Percentiles rank a stretch among this genome's conserved stretches.
These are phyloP conservation scores for Sminthurinus aureus DNA, from an alignment of 2,888 invertebrate species.

Conservation along the genomic window DNA sequence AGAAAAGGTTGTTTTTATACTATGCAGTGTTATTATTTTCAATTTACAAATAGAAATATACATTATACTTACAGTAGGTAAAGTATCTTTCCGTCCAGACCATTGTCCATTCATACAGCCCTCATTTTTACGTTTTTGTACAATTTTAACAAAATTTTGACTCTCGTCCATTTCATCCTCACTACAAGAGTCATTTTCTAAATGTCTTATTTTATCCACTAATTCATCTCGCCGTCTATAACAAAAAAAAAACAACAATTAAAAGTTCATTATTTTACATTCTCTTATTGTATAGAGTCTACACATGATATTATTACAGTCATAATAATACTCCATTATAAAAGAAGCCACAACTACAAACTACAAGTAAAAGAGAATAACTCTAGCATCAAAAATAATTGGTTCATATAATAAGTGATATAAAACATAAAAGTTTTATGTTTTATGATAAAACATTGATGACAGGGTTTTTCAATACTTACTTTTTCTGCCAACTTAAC, in stretches of 20 bases:
- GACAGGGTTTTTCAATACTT: neutral
- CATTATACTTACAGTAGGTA: conserved; percentile 9
- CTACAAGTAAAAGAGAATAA: too few species aligned
- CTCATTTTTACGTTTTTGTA: conserved; percentile 3
- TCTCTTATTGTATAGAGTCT: neutral
- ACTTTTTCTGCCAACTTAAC: conserved; percentile 55
- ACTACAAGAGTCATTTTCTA: conserved; percentile 62
- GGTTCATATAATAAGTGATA: too few species aligned
- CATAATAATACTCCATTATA: conserved; percentile 12
- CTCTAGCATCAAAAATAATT: too few species aligned
- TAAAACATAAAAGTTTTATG: neutral
- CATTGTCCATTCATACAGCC: conserved; percentile 1
- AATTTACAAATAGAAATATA: neutral
- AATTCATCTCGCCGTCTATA: conserved; percentile 66
- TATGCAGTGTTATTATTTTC: neutral
- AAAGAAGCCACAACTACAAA: neutral
- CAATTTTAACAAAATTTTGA: conserved; percentile 60
- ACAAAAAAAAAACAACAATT: conserved; percentile 28
- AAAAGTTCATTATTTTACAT: neutral
- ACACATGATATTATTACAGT: neutral
- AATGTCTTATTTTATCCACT: conserved; percentile 67
- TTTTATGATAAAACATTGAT: conserved; percentile 40
- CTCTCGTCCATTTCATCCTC: conserved; percentile 63
- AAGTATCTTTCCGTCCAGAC: conserved; percentile 8
- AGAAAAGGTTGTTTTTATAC: neutral